Evolutionary conservation across 2,888 invertebrate genomes (phyloP), one percentile per base, ranked within the genome.

Genomic region (Mimas tiliae): DNA sequence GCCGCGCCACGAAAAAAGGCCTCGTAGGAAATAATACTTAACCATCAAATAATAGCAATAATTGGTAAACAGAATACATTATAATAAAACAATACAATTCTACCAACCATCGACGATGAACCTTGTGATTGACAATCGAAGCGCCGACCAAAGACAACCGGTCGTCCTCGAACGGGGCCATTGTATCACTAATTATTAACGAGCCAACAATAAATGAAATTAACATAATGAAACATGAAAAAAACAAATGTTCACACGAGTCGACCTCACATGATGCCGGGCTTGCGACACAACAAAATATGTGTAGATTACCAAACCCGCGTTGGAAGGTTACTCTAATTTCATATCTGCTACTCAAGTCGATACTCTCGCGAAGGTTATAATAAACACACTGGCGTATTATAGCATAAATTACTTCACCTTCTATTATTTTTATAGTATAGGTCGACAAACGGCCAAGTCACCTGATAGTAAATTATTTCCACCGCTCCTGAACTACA

Each of bases 301-400:
- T 74, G 72, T 71, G 68, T 65, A 51, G 65, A 67, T 76, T 82
- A 75, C 78, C 77, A 78, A 81, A 77, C 76, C n/a, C 75, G 38
- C 72, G 72, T 52, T 62, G 45, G 77, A 80, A 83, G 83, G 82
- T 78, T 80, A 74, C 73, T 74, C 72, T 72, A 77, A 79, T 77
- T 81, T 74, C 70, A 70, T 74, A 75, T 72, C 73, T 74, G 70
- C 71, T 27, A 70, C 71, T 72, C 70, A 71, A 71, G 68, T 66
- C 67, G 68, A 71, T 73, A 76, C 69, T 75, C 69, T 70, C 69
- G 72, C 71, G 74, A 80, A 79, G 82, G 78, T 75, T 74, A 71
- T 64, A 47, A 65, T 62, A 53, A 48, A 21, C 21, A 33, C 45
- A 51, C 34, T 12, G 19, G 4, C 19, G 33, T 12, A 42, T 58